Conservation (phyloP, 2,797 vertebrate species). For the Malurus splendens region DNA sequence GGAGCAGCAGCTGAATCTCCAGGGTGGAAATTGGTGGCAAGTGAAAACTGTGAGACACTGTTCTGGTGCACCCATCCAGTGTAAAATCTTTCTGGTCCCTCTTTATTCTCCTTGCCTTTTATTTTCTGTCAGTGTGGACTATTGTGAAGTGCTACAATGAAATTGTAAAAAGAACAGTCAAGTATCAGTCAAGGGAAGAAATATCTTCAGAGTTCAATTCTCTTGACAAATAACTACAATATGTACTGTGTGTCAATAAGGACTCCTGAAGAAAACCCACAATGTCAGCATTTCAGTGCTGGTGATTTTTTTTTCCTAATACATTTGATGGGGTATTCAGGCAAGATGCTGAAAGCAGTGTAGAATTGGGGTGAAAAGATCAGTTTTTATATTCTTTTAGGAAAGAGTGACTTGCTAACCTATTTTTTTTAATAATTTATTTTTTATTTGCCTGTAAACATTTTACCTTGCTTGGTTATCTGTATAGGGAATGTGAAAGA, state of each 20-base stretch:
- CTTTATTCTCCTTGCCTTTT: neutral
- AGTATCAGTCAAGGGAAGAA: neutral
- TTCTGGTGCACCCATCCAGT: neutral
- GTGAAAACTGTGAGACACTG: neutral
- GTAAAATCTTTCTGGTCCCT: neutral
- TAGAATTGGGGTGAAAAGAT: neutral
- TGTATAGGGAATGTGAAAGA: neutral
- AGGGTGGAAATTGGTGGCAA: neutral
- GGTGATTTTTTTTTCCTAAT: neutral
- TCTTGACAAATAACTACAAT: neutral
- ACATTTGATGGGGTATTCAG: neutral
- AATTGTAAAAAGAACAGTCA: neutral
- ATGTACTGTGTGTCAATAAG: neutral
- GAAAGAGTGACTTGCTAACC: neutral
- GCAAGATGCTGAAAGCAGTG: neutral
- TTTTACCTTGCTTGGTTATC: neutral
- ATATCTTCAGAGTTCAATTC: neutral
- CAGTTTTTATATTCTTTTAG: neutral
- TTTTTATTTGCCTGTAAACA: neutral
- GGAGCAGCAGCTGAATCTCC: neutral
- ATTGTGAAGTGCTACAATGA: neutral
- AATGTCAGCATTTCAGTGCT: neutral
- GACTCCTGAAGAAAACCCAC: neutral
- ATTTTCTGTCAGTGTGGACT: neutral
- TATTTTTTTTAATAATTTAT: neutral